Base-by-base conservation (phyloP, 2,797 vertebrate genomes). In the Typhlichthys subterraneus region DNA sequence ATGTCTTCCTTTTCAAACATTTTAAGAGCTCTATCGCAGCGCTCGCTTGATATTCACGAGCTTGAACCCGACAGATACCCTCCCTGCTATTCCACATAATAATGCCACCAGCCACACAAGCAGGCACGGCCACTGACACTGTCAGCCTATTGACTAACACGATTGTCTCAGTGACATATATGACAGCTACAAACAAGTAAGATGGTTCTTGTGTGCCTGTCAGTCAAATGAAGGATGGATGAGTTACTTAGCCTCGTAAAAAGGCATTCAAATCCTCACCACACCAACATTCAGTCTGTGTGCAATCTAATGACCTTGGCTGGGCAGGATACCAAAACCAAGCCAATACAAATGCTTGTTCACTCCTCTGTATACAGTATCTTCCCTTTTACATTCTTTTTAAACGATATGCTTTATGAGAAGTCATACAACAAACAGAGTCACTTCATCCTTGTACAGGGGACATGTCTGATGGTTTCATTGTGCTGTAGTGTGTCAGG, bases 131-230 rank as follows among this genome's bases (percentile, higher is more conserved):
- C 38, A 48, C 31, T 45, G 52, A 70, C 23, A 53, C 19, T 62
- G 13, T 48, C 55, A 72, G 66, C 57, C 65, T 68, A 67, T 76
- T 42, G 8, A 42, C 57, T 59, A 53, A 57, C 38, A 48, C 56
- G 72, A 76, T 77, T 54, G 70, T 82, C 70, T 81, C 72, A 49
- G 71, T 85, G 83, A 80, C 79, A 86, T 78, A 77, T 76, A 70
- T 83, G 80, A 82, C 78, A 85, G 70, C 62, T 87, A 87, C 80
- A 89, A 90, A 88, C 70, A 77, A 77, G 81, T 62, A 51, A 66
- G 63, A 63, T 52, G 65, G 23, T 71, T 76, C 70, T 63, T 60
- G 70, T 14, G 60, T 83, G 81, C 80, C 82, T 76, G 57, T 61
- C 33, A 65, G 66, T 61, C 42, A 57, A 75, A 59, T 73, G 73